Evolutionary conservation across 2,888 invertebrate genomes (phyloP).

Genomic region (Lordiphosa andalusiaca): DNA sequence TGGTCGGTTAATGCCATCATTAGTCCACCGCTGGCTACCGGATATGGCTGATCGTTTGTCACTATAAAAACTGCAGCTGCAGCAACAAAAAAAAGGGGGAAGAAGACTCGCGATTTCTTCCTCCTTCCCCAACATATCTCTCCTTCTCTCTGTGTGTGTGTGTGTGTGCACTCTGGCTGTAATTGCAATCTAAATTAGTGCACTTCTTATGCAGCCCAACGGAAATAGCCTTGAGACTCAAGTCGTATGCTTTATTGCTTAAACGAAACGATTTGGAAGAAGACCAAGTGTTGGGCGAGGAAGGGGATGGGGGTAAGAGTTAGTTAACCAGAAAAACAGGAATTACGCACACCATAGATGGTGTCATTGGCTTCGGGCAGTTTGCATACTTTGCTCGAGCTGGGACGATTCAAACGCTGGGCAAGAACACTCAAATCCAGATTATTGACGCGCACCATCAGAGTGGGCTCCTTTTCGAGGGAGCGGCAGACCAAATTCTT

Average conservation of each 20-base stretch:
- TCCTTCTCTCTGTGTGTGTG: not conserved
- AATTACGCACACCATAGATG: conserved; percentile 60
- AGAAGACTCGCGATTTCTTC: conserved; percentile 8
- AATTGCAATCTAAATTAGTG: conserved; percentile 71
- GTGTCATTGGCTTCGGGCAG: conserved; percentile 60
- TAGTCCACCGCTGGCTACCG: conserved; percentile 63
- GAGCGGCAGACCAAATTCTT: conserved; percentile 46
- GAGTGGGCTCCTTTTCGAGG: conserved; percentile 58
- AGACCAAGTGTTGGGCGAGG: not conserved
- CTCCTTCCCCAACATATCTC: not conserved
- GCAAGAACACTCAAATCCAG: conserved; percentile 48
- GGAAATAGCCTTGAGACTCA: conserved; percentile 31
- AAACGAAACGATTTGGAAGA: conserved; percentile 53
- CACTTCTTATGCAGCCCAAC: conserved; percentile 51
- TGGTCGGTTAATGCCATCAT: conserved; percentile 62
- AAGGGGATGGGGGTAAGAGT: not conserved
- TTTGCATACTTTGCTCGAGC: conserved; percentile 51
- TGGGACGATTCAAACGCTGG: conserved; percentile 45
- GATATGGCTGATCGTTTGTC: conserved; percentile 72
- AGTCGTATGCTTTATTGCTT: conserved; percentile 28
- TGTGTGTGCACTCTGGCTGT: conserved; percentile 17
- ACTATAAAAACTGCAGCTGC: conserved; percentile 52
- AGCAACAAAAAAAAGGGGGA: conserved; percentile 1
- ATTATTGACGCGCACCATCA: conserved; percentile 63
- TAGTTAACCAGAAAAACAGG: conserved; percentile 28